Evolutionary conservation across 1,140 invertebrate species (phyloP).

Genomic region (Eupeodes corollae): DNA sequence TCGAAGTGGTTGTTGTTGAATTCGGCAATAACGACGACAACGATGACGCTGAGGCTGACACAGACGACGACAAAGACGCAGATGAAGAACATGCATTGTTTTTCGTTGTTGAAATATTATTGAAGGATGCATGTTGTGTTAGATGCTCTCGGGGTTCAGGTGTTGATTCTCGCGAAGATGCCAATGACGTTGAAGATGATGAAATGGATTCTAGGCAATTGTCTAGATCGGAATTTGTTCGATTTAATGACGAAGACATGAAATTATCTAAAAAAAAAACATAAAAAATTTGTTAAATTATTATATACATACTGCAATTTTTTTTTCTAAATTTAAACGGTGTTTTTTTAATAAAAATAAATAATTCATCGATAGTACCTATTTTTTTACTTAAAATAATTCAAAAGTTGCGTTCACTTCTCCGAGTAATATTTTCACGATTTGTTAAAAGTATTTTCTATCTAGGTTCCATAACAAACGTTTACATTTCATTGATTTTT

Average conservation of each 20-base stretch:
- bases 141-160: slow-evolving; percentile 3
- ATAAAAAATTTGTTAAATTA: too few species aligned
- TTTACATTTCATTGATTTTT: too few species aligned
- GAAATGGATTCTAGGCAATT: slow-evolving; percentile 12
- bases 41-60: too few species aligned
- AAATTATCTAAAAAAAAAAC: neutral
- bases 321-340: slow-evolving; percentile 1
- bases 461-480: too few species aligned
- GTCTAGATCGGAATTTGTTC: slow-evolving; percentile 3
- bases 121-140: too few species aligned
- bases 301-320: neutral
- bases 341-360: neutral
- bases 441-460: too few species aligned
- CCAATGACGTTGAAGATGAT: slow-evolving; percentile 8
- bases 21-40: too few species aligned
- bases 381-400: neutral
- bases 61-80: too few species aligned
- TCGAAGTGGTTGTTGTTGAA: too few species aligned
- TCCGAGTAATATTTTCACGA: too few species aligned
- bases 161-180: slow-evolving; percentile 9
- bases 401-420: neutral
- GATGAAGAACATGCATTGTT: too few species aligned
- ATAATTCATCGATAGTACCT: neutral
- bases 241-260: slow-evolving; percentile 4
- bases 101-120: slow-evolving; percentile 1